These are phyloP conservation scores for Sinocyclocheilus maitianheensis DNA, from an alignment of 2,113 vertebrate genomes.

Conservation along the genomic window DNA sequence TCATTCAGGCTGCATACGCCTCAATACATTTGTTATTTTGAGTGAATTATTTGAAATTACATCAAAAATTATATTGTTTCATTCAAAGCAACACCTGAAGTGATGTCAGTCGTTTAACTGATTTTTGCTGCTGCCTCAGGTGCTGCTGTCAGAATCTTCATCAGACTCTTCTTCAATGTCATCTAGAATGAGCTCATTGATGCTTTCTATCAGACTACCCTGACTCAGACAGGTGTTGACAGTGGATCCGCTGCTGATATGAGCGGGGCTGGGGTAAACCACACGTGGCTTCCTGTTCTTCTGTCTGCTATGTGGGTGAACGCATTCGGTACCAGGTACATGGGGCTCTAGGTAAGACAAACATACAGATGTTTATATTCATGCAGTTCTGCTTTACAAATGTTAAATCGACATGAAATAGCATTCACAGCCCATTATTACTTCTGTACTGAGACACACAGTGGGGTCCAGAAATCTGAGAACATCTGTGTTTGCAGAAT, in stretches of 20 bases:
- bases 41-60: neutral
- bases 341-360: slow-evolving; percentile 68
- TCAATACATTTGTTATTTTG: neutral
- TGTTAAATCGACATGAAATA: neutral
- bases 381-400: neutral
- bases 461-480: neutral
- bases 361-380: neutral
- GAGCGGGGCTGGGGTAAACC: slow-evolving; percentile 69
- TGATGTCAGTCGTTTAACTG: neutral
- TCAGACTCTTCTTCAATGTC: slow-evolving; percentile 64
- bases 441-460: neutral
- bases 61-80: neutral
- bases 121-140: slow-evolving; percentile 31
- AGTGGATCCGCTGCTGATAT: slow-evolving; percentile 77
- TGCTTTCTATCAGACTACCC: slow-evolving; percentile 69
- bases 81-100: neutral
- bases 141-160: slow-evolving; percentile 41
- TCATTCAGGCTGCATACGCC: neutral
- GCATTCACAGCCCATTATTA: neutral
- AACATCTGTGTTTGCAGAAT: too few species aligned
- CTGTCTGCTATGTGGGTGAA: slow-evolving; percentile 75
- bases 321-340: slow-evolving; percentile 74
- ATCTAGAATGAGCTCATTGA: slow-evolving; percentile 74
- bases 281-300: slow-evolving; percentile 72
- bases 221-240: slow-evolving; percentile 82